Conservation (phyloP, 2,113 vertebrate genomes). For the Potamarius usumacintae region DNA sequence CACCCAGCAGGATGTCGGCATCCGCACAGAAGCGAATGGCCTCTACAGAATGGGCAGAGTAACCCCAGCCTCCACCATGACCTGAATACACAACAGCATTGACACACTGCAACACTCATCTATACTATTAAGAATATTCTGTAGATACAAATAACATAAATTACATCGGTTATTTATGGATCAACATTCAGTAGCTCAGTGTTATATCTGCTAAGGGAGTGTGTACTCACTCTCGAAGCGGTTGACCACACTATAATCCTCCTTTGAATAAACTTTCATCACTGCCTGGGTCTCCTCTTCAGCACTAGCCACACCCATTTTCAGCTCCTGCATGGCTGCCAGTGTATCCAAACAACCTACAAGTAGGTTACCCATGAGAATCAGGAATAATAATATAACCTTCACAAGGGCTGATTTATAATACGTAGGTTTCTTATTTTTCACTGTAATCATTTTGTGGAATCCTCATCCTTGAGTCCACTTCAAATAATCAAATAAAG, state of each 20-base stretch:
- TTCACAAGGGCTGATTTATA: background rate
- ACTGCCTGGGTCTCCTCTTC: constrained; percentile 98
- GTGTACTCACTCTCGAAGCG: constrained; percentile 93
- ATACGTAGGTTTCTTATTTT: background rate
- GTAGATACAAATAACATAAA: too few species aligned
- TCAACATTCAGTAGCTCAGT: background rate
- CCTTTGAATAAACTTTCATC: constrained; percentile 98
- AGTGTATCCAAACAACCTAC: constrained; percentile 95
- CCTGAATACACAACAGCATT: constrained; percentile 67
- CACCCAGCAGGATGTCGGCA: constrained; percentile 92
- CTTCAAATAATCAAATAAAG: background rate
- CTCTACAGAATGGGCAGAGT: constrained; percentile 97
- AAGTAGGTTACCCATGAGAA: constrained; percentile 21
- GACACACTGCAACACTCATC: background rate
- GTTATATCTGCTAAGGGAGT: background rate
- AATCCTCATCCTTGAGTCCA: background rate
- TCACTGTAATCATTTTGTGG: background rate
- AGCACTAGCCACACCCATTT: constrained; percentile 91
- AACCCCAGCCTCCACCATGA: constrained; percentile 99
- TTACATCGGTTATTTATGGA: background rate
- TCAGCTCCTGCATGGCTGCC: constrained; percentile 96
- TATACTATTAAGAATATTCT: constrained; percentile 4
- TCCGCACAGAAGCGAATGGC: constrained; percentile 97
- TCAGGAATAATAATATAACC: background rate
- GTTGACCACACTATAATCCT: constrained; percentile 98